Conservation (phyloP, 2,113 vertebrate genomes). For the Tor tambroides region DNA sequence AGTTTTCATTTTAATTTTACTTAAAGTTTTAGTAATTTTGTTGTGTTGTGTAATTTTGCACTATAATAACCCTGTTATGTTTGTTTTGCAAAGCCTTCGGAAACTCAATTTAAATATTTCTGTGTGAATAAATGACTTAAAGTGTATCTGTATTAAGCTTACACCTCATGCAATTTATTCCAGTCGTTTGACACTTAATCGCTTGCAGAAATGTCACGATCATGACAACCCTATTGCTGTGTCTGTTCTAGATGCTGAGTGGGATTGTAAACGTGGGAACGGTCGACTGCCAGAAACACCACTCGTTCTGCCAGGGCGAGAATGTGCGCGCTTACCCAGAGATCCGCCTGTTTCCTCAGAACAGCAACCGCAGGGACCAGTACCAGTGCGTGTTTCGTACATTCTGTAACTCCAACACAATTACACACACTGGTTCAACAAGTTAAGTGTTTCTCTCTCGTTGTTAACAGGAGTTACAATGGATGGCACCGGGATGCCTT, state of each 20-base stretch:
- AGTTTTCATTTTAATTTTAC: no score
- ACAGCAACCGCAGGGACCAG: conserved; percentile 71
- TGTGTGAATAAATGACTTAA: no score
- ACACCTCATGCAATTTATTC: not conserved
- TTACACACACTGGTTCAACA: not conserved
- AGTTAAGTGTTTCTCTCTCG: not conserved
- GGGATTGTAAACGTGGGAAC: conserved; percentile 87
- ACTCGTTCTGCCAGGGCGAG: conserved; percentile 88
- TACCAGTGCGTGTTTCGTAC: conserved; percentile 80
- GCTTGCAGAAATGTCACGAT: not conserved
- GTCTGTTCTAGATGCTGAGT: conserved; percentile 78
- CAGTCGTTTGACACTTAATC: not conserved
- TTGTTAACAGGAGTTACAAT: conserved; percentile 81
- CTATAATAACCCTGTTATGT: no score
- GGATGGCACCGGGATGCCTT: conserved; percentile 93
- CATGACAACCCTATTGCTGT: not conserved
- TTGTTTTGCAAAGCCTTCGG: no score
- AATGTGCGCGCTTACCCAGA: conserved; percentile 89
- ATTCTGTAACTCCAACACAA: not conserved
- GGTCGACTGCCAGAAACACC: conserved; percentile 91
- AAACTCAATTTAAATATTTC: no score
- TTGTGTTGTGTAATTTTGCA: no score
- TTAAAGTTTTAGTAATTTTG: no score
- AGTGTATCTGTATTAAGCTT: not conserved
- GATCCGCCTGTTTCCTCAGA: conserved; percentile 86